phyloP scores from a whole-genome alignment of 2,888 invertebrate genomes.

The Lasius fuliginosus region DNA sequence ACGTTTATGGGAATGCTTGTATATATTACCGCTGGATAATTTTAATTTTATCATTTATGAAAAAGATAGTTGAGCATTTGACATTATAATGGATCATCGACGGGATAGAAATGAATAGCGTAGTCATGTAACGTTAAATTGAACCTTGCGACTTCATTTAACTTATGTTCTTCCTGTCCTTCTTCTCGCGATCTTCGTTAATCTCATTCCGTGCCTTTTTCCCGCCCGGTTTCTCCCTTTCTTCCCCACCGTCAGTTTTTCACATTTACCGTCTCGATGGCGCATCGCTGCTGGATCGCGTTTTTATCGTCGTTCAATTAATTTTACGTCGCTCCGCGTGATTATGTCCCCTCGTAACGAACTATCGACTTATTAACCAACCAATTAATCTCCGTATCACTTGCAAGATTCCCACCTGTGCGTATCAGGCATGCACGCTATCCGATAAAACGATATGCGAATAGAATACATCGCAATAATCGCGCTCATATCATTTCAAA shows the following conservation, averaged over 20 bases:
- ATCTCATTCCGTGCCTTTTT: constrained; percentile 31
- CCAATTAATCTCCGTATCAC: constrained; percentile 44
- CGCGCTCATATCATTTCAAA: constrained; percentile 38
- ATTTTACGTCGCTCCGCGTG: constrained; percentile 48
- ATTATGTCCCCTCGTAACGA: constrained; percentile 41
- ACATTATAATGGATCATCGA: not conserved
- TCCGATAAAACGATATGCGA: constrained; percentile 45
- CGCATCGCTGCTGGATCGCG: constrained; percentile 28
- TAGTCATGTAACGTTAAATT: not conserved
- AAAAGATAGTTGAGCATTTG: not conserved
- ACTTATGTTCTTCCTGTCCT: not conserved
- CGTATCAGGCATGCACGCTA: not conserved
- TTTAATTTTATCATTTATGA: constrained; percentile 1
- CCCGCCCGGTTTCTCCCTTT: not conserved
- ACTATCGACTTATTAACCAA: constrained; percentile 43
- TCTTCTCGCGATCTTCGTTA: constrained; percentile 15
- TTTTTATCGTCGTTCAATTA: constrained; percentile 49
- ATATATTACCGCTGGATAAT: not conserved
- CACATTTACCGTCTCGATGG: constrained; percentile 3
- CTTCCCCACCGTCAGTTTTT: not conserved
- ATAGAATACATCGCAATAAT: constrained; percentile 29
- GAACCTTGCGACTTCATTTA: constrained; percentile 11
- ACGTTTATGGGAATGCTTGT: not conserved
- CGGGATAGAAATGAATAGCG: not conserved
- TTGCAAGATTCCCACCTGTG: constrained; percentile 29